Percentiles rank a stretch among this genome's conserved stretches.
phyloP scores from a whole-genome alignment of 2,113 vertebrate species.

The Python bivittatus region DNA sequence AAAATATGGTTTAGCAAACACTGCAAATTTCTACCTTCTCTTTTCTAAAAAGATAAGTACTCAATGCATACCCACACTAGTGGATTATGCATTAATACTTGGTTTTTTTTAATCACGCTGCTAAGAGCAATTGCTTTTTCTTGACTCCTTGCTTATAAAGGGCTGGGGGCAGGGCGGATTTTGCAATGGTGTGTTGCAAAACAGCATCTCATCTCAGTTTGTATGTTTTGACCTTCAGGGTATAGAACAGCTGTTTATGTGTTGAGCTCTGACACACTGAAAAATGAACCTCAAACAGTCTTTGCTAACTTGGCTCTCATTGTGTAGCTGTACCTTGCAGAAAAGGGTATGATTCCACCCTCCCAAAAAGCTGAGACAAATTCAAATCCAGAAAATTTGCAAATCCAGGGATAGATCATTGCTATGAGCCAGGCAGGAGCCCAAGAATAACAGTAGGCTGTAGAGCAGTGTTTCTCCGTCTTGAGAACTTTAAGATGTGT shows the following conservation, averaged over 20 bases:
- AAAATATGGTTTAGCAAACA: neutral
- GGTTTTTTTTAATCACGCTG: neutral
- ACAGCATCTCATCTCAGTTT: neutral
- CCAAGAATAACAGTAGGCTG: neutral
- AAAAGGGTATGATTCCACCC: neutral
- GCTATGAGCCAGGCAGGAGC: neutral
- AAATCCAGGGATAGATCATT: neutral
- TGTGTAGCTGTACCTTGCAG: neutral
- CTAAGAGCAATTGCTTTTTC: neutral
- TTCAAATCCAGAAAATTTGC: neutral
- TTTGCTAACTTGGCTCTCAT: neutral
- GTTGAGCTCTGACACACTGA: neutral
- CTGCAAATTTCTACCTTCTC: neutral
- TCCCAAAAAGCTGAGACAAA: neutral
- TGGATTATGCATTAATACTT: neutral
- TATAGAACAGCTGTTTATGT: neutral
- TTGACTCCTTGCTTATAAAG: neutral
- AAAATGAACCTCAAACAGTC: neutral
- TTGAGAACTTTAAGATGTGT: too few relatives aligned
- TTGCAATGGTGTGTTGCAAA: neutral
- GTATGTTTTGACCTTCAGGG: neutral
- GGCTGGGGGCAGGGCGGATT: neutral
- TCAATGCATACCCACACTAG: neutral
- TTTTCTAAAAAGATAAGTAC: neutral
- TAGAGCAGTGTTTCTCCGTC: too few relatives aligned